Evolutionary conservation across 2,113 vertebrate genomes (phyloP), one percentile per base, ranked within the genome.

Genomic region (Pterophyllum scalare): DNA sequence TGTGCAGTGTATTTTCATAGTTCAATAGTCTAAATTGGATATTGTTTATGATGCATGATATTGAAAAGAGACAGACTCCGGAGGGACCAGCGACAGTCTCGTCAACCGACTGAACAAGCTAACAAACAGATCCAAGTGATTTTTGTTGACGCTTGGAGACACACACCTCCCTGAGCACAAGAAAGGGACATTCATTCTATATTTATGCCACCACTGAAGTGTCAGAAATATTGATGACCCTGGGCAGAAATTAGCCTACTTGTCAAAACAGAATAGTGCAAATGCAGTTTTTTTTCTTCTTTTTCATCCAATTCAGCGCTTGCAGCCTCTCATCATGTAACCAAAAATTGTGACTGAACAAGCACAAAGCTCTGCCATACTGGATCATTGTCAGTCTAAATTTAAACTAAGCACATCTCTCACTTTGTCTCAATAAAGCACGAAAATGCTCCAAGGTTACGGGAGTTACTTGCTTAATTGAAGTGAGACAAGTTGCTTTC

Each of bases 161-260:
- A 82, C 58, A 75, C 20, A 24, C 82, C 94, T 93, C 89, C 91
- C 87, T 81, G 49, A 94, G 93, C 88, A 93, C 92, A 91, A 94
- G 91, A 92, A 91, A 93, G 92, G 75, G 70, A 86, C 85, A 84
- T 85, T 86, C 80, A 38, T 90, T 92, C 86, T 91, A 84, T 83
- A 90, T 94, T 91, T 93, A 93, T 89, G 88, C 89, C 84, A 82
- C 89, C 90, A 80, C 67, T 76, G 79, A 90, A 89, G 82, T 93
- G 92, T 93, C 91, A 91, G 85, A 93, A 95, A 95, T 94, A 95
- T 93, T 91, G 94, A 95, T 93, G 92, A 93, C 93, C 90, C 80
- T 83, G 78, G 86, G 91, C 89, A 85, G 83, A 94, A 94, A 94
- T 95, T 87, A 93, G 91, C 81, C 79, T 43, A 82, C 85, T 83